phyloP scores from a whole-genome alignment of 2,888 invertebrate species.

The Eilema griseolum region DNA sequence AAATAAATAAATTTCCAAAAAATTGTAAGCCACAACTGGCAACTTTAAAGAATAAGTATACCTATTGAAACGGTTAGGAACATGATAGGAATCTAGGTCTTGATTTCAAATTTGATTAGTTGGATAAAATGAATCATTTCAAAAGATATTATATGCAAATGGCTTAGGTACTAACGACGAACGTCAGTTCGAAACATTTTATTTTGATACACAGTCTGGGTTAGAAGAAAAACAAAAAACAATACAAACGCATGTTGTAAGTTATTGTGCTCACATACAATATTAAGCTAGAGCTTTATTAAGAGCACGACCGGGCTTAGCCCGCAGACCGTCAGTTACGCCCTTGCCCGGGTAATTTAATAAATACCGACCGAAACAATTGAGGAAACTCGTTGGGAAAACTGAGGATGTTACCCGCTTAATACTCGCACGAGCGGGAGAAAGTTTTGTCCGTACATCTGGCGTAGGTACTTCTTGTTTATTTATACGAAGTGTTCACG shows the following conservation, averaged over 20 bases:
- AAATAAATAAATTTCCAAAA: no score
- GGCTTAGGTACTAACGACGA: no score
- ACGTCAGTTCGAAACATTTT: no score
- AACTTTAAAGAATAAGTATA: no score
- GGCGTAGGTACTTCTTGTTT: conserved; percentile 17
- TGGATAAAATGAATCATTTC: no score
- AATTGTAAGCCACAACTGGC: no score
- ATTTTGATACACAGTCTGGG: conserved; percentile 6
- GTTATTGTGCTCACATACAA: conserved; percentile 51
- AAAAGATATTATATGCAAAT: no score
- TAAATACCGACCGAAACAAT: conserved; percentile 78
- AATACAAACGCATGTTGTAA: conserved; percentile 46
- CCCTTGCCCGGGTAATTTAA: conserved; percentile 79
- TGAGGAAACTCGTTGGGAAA: conserved; percentile 71
- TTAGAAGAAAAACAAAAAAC: conserved; percentile 34
- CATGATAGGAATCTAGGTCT: no score
- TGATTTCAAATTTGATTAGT: no score
- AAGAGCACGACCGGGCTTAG: conserved; percentile 69
- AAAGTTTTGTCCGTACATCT: conserved; percentile 35
- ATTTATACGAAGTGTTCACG: conserved; percentile 4
- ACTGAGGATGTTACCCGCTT: conserved; percentile 63
- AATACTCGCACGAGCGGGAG: conserved; percentile 33
- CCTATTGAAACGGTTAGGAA: no score
- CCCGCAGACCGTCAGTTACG: conserved; percentile 66
- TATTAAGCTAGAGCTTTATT: conserved; percentile 67